phyloP scores from a whole-genome alignment of 64 coral and sea anemone genomes.

The Dendrophyllia cribrosa region DNA sequence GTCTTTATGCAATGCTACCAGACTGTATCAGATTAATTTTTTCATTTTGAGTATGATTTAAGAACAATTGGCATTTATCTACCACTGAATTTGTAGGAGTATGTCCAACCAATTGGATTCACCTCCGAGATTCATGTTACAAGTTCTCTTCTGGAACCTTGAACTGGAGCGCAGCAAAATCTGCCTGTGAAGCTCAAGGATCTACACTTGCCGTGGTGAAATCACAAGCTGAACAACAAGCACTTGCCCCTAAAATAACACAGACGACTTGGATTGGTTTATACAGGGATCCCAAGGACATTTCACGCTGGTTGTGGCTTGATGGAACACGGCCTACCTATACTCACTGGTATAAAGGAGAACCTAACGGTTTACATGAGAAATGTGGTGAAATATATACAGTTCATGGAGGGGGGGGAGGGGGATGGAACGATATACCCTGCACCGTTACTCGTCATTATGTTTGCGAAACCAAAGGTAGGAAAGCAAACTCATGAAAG shows the following conservation, averaged over 20 bases:
- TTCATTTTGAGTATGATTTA: too few relatives aligned
- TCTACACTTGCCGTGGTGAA: background rate
- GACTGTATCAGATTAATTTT: too few relatives aligned
- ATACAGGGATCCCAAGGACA: background rate
- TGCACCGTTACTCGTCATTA: background rate
- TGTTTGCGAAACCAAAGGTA: slow-evolving; percentile 1
- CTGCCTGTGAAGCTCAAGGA: background rate
- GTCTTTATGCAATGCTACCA: too few relatives aligned
- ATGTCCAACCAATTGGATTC: background rate
- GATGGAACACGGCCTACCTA: background rate
- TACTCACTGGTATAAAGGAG: background rate
- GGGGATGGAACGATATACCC: background rate
- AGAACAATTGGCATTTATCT: too few relatives aligned
- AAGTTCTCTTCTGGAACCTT: background rate
- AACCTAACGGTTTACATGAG: background rate
- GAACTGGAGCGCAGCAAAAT: slow-evolving; percentile 28
- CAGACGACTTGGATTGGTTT: background rate
- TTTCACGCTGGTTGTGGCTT: background rate
- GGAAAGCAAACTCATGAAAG: too few relatives aligned
- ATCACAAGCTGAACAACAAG: background rate
- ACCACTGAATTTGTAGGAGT: too few relatives aligned
- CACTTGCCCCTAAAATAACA: background rate
- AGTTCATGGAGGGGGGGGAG: too few relatives aligned
- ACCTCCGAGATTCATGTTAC: background rate
- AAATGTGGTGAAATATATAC: background rate